Base-by-base conservation (phyloP, 2,888 invertebrate species). In the Cistogaster globosa region DNA sequence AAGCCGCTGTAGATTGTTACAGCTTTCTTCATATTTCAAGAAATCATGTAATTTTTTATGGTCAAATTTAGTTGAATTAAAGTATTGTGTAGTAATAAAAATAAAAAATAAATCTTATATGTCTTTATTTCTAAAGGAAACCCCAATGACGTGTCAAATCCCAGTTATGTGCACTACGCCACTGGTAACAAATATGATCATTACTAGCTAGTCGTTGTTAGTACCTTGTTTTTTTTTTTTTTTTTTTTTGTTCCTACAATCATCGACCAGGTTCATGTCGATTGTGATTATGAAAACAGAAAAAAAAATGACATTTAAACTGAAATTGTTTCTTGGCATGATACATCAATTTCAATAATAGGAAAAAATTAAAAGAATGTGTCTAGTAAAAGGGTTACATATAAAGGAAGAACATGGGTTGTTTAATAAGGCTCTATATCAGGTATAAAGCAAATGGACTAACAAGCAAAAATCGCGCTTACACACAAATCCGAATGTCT, bases 281-380 rank as follows among this genome's bases (percentile, higher is more conserved):
- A 87, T 83, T 87, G 83, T 84, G 84, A 86, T 88, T 88, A 86
- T 83, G 81, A 72, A 48, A 42, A 42, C 68, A 86, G 87, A 86
- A 68, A 42, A 42, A 42, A 71, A 87, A 87, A 87, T 87, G 87
- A 77, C 87, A 87, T 87, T 88, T 84, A 80, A 83, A 83, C 88
- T 86, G 86, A 92, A 92, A 92, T 92, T 92, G 91, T 92, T 92
- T 92, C 91, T 90, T 90, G 90, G 91, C 92, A 92, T 92, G 92
- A 91, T 90, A 92, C 90, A 90, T 91, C 90, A 91, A 92, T 92
- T 92, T 90, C 89, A 18, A 58, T 71, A 38, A 76, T 60, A 65
- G 60, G 45, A 69, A 68, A 53, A 53, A 26, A 69, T 22, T 8
- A 26, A 75, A 62, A 48, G 36, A 62, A 63, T 42, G 58, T 53